phyloP scores from a whole-genome alignment of 35 echinoderm and acorn worm genomes.

The Anneissia japonica region DNA sequence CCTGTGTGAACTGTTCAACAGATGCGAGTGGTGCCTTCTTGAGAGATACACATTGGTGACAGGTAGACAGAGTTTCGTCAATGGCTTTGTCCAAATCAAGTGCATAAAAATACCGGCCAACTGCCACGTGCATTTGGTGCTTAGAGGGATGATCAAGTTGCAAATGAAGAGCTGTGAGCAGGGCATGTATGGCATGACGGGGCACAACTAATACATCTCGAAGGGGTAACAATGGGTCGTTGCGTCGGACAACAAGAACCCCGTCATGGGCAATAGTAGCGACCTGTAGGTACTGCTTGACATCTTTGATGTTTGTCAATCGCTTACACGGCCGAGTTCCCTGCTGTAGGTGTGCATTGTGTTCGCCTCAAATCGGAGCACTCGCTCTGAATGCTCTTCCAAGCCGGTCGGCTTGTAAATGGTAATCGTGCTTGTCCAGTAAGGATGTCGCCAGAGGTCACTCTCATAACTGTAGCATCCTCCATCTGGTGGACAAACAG shows the following conservation, averaged over 20 bases:
- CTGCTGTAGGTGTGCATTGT: slow-evolving; percentile 30
- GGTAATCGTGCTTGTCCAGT: slow-evolving; percentile 43
- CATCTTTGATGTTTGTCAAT: slow-evolving; percentile 43
- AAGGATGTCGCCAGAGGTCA: slow-evolving; percentile 29
- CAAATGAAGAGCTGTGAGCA: not conserved
- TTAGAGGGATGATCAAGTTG: not conserved
- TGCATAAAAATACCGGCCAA: slow-evolving; percentile 29
- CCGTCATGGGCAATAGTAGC: slow-evolving; percentile 17
- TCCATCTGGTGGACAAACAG: slow-evolving; percentile 33
- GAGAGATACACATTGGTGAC: too few relatives aligned
- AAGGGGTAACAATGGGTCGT: not conserved
- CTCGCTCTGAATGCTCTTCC: slow-evolving; percentile 34
- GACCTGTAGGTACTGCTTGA: slow-evolving; percentile 54
- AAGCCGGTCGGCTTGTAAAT: slow-evolving; percentile 46
- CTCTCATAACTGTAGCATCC: slow-evolving; percentile 7
- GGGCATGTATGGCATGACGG: not conserved
- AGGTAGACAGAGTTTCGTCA: slow-evolving; percentile 35
- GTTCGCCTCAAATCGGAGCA: slow-evolving; percentile 47
- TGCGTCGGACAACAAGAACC: not conserved
- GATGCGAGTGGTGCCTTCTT: too few relatives aligned
- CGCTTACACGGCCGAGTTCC: slow-evolving; percentile 40
- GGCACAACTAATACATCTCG: not conserved
- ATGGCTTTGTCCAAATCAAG: too few relatives aligned
- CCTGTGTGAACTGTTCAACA: too few relatives aligned
- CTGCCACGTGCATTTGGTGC: not conserved